Percentiles rank a stretch among this genome's conserved stretches.
phyloP scores from a whole-genome alignment of 2,797 vertebrate species.

The Hybognathus amarus region DNA sequence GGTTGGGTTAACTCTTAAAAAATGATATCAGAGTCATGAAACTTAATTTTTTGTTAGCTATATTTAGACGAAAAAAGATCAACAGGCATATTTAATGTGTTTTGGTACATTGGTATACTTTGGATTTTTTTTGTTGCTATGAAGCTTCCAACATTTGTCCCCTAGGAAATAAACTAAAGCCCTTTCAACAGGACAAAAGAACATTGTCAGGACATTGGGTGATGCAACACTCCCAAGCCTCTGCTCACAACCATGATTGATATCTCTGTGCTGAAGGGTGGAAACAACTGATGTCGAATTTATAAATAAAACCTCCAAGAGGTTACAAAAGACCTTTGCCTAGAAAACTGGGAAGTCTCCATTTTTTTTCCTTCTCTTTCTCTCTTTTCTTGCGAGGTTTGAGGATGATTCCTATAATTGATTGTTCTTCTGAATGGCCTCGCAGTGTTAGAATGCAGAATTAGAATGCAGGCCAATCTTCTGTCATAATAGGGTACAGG shows the following conservation, averaged over 20 bases:
- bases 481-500: conserved; percentile 69
- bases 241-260: conserved; percentile 50
- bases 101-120: conserved; percentile 31
- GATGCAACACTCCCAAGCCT: conserved; percentile 55
- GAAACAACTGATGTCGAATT: conserved; percentile 42
- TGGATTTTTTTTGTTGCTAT: conserved; percentile 14
- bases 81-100: not conserved
- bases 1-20: conserved; percentile 18
- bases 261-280: conserved; percentile 43
- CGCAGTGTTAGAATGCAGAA: conserved; percentile 68
- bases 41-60: not conserved
- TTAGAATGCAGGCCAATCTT: conserved; percentile 74
- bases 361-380: conserved; percentile 50
- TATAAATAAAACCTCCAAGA: conserved; percentile 57
- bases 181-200: conserved; percentile 64
- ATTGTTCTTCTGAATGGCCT: conserved; percentile 70
- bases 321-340: conserved; percentile 60
- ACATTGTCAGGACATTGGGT: conserved; percentile 63
- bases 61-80: conserved; percentile 5
- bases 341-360: conserved; percentile 37
- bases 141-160: conserved; percentile 43
- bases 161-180: conserved; percentile 60
- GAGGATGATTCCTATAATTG: conserved; percentile 71
- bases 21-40: not conserved
- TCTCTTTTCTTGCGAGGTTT: conserved; percentile 44